These are phyloP conservation scores for Leptoclinus maculatus DNA, from an alignment of 2,797 vertebrate genomes.

Conservation along the genomic window DNA sequence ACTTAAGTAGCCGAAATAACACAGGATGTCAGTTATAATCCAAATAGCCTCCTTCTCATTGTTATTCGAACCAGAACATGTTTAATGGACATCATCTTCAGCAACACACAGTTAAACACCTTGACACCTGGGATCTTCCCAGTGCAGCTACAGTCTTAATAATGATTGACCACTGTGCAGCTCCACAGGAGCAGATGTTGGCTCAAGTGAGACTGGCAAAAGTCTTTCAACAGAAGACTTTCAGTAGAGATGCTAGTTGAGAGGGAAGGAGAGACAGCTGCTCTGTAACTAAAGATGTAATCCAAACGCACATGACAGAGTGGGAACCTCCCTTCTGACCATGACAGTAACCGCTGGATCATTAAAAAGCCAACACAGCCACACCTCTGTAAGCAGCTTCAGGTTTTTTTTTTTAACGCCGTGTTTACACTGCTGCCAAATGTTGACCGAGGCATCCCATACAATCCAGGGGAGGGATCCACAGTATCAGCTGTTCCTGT, in stretches of 20 bases:
- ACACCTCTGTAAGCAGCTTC: slow-evolving; percentile 56
- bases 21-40: not conserved
- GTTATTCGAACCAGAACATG: not conserved
- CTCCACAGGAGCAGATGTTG: not conserved
- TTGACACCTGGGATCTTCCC: slow-evolving; percentile 14
- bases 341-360: slow-evolving; percentile 12
- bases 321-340: not conserved
- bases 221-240: not conserved
- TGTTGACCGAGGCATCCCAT: slow-evolving; percentile 61
- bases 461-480: slow-evolving; percentile 39
- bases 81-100: not conserved
- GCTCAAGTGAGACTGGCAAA: slow-evolving; percentile 1
- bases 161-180: slow-evolving; percentile 22
- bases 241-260: not conserved
- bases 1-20: not conserved
- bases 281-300: not conserved
- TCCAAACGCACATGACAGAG: not conserved
- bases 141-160: slow-evolving; percentile 4
- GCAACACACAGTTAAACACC: not conserved
- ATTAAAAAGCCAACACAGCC: slow-evolving; percentile 56
- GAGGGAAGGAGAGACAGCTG: not conserved
- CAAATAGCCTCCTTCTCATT: not conserved
- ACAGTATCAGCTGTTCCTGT: slow-evolving; percentile 59
- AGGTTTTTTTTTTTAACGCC: slow-evolving; percentile 18
- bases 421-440: slow-evolving; percentile 69